Evolutionary conservation across 1,140 invertebrate species (phyloP), one percentile per base, ranked within the genome.

Genomic region (Gonatopus flavifemur): DNA sequence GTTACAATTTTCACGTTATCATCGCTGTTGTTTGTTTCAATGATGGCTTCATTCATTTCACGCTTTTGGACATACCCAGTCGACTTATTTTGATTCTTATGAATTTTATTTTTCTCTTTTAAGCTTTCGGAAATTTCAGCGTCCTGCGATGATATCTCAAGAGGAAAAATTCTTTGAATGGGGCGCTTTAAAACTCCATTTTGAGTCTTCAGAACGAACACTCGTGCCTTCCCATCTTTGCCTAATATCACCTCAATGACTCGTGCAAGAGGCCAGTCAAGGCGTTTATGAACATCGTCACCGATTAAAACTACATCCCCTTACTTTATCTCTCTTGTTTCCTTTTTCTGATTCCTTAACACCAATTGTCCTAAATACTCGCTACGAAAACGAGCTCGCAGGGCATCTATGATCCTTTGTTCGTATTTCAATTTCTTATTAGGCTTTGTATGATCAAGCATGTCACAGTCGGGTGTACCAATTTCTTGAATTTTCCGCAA

Each of bases 291-390:
- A 33, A 41, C 28, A 16, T 42, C 39, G 39, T 42, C 39, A 16
- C 39, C 39, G 12, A 42, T 42, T 24, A 42, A n/a, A 16, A 42
- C 39, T 7, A 42, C 22, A 30, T 42, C 39, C 7, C 39, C 15
- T 7, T 3, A 3, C 18, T 19, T 42, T 7, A 42, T 6, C 8
- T n/a, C 13, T 12, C 22, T 20, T 3, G 39, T n/a, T 30, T 42
- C 25, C 18, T 44, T 44, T 3, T 3, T 16, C 16, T 44, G 16
- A 15, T 30, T 32, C 18, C 18, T 44, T 18, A 44, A 28, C 6
- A 44, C 18, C 12, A 49, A 25, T 39, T 49, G 46, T 19, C 46
- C 16, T 3, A 49, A 19, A 20, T 49, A 40, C 20, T 49, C 46
- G 16, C 28, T 36, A 3, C 49, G 49, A 37, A 51, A 51, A 12